These are phyloP conservation scores for Lamprotornis superbus DNA, from an alignment of 2,113 vertebrate genomes.

Conservation along the genomic window DNA sequence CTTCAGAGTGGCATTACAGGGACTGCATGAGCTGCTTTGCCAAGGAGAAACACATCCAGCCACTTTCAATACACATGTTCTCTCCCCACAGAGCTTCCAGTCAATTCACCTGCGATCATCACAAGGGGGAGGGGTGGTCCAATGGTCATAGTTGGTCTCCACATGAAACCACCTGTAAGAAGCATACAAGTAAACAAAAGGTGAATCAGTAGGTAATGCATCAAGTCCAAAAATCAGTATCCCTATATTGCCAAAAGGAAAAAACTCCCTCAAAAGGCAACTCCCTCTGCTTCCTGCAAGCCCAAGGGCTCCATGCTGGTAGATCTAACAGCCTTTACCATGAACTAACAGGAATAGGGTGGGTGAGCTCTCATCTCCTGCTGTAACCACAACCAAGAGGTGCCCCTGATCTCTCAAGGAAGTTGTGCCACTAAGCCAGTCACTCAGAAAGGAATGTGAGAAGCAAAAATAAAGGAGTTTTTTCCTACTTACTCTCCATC, in stretches of 20 bases:
- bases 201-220: neutral
- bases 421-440: neutral
- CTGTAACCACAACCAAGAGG: neutral
- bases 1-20: neutral
- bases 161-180: conserved; percentile 88
- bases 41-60: neutral
- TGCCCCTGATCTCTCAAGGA: neutral
- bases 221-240: neutral
- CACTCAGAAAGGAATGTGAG: neutral
- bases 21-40: neutral
- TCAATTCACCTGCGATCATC: conserved; percentile 82
- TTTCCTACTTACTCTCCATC: conserved; percentile 78
- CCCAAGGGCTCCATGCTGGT: neutral
- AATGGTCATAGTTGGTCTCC: conserved; percentile 96
- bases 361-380: neutral
- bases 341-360: neutral
- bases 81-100: neutral
- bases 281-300: neutral
- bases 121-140: conserved; percentile 77
- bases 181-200: neutral
- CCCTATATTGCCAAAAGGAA: neutral
- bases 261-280: neutral
- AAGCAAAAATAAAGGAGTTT: accelerated
- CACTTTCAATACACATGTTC: neutral
- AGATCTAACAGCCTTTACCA: neutral